These are phyloP conservation scores for Lymantria monacha DNA, from an alignment of 2,888 invertebrate species.

Conservation along the genomic window DNA sequence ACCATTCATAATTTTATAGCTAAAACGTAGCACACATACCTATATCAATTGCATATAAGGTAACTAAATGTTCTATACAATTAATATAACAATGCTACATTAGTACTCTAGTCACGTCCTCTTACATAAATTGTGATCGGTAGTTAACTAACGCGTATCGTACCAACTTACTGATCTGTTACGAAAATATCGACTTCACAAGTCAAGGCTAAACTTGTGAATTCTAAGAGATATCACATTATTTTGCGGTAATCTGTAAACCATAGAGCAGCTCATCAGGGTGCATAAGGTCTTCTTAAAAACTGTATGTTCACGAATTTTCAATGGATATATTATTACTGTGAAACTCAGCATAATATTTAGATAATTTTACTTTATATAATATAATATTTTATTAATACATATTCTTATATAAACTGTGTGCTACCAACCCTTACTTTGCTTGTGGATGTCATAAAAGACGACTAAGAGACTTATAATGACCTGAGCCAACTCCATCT, in stretches of 20 bases:
- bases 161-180: constrained; percentile 42
- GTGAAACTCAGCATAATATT: no score
- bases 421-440: no score
- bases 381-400: no score
- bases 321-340: no score
- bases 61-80: constrained; percentile 35
- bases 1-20: constrained; percentile 4
- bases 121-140: constrained; percentile 62
- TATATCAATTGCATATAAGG: constrained; percentile 11
- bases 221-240: constrained; percentile 23
- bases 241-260: constrained; percentile 5
- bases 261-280: constrained; percentile 4
- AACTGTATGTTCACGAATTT: no score
- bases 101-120: constrained; percentile 53
- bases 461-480: no score
- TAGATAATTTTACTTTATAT: no score
- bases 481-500: no score
- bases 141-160: constrained; percentile 37
- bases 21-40: constrained; percentile 9
- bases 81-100: constrained; percentile 53
- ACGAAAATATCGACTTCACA: constrained; percentile 39
- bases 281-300: neutral
- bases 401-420: no score
- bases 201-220: constrained; percentile 36
- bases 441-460: no score